Evolutionary conservation across 2,797 vertebrate species (phyloP).

Genomic region (Crenichthys baileyi): DNA sequence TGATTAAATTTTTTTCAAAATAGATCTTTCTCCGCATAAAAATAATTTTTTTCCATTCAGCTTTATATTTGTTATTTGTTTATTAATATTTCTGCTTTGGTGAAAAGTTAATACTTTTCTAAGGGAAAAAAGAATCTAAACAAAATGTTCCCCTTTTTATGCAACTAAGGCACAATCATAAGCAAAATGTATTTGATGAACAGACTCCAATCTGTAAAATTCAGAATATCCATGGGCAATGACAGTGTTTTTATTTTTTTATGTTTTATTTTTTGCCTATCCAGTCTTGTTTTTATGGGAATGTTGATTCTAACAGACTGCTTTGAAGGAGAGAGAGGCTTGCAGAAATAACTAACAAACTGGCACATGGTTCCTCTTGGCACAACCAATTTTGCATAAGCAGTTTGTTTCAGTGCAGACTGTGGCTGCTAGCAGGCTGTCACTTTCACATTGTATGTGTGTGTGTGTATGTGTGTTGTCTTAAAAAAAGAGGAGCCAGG

Average conservation of each 20-base stretch:
- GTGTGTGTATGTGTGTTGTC: neutral
- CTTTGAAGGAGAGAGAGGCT: neutral
- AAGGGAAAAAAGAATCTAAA: neutral
- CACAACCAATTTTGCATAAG: constrained; percentile 2
- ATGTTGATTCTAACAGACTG: neutral
- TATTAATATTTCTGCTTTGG: neutral
- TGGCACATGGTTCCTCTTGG: constrained; percentile 2
- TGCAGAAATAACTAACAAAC: constrained; percentile 4
- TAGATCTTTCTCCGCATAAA: neutral
- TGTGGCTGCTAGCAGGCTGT: constrained; percentile 3
- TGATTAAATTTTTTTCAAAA: neutral
- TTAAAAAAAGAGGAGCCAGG: neutral
- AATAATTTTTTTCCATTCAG: neutral
- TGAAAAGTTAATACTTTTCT: neutral
- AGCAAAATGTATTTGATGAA: neutral
- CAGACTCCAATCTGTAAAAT: neutral
- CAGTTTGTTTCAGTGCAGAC: constrained; percentile 7
- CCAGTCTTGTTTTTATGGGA: neutral
- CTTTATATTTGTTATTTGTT: neutral
- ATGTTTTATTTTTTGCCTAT: neutral
- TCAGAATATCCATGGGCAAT: neutral
- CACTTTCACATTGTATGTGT: neutral
- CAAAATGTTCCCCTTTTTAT: neutral
- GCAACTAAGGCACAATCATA: neutral
- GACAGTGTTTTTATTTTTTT: neutral